Base-by-base conservation (phyloP, 2,797 vertebrate species). In the Amphiprion clarkii region DNA sequence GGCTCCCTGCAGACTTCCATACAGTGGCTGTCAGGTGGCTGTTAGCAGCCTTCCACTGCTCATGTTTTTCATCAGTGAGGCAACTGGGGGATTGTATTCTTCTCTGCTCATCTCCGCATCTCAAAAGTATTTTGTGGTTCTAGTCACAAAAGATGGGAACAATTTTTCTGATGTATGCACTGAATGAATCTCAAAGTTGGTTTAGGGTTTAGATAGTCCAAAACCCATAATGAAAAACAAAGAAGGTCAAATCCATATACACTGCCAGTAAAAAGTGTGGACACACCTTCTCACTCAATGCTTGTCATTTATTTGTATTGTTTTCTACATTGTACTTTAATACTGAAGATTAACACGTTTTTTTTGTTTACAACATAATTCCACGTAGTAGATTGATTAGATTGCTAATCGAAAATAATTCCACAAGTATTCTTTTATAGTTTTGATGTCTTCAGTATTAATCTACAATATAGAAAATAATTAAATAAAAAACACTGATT, bases 61-160 rank as follows among this genome's bases (percentile, higher is more conserved):
- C 51, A 63, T 70, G 69, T 86, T 83, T 76, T 68, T 54, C 74
- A 83, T 83, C 85, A 81, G n/a, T 60, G 69, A 81, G 69, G 54
- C 67, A 29, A 65, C 77, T 17, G 67, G 86, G 76, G 79, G 67
- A 78, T 76, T 82, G 74, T 36, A n/a, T 75, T 76, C 36, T 70
- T 71, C 55, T 71, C 57, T 52, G 58, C 51, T 81, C 80, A 59
- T 74, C 64, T 86, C 74, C 64, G 36, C 72, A 53, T 81, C 71
- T 74, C 56, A 48, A 48, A 81, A 82, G 61, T 64, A 79, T 74
- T 77, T 76, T 68, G 54, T 82, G 64, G 54, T 80, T 70, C 6
- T n/a, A 48, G 58, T 78, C 33, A 64, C 16, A 59, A 63, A 67
- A 64, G 66, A 76, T 55, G 17, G 63, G 65, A 9, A 57, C 0